Evolutionary conservation across 2,888 invertebrate genomes (phyloP).

Genomic region (Eristalis pertinax): DNA sequence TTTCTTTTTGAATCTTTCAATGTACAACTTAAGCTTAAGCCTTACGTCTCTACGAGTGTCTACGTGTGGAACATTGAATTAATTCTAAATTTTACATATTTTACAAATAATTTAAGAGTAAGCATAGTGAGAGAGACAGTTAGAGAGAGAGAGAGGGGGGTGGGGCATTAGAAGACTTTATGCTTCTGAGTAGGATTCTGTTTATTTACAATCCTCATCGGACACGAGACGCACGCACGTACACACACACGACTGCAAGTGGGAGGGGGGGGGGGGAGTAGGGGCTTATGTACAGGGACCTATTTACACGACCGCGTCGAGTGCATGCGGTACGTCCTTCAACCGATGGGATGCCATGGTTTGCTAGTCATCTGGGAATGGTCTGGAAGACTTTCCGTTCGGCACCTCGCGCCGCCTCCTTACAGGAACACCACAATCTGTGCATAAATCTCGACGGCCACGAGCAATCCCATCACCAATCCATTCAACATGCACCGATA

Average conservation of each 20-base stretch:
- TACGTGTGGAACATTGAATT: constrained; percentile 21
- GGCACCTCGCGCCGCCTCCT: constrained; percentile 13
- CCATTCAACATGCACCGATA: constrained; percentile 79
- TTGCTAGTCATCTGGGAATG: background rate
- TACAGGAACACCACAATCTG: constrained; percentile 80
- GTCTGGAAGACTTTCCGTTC: constrained; percentile 48
- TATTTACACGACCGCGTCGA: constrained; percentile 28
- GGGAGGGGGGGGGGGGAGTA: too few relatives aligned
- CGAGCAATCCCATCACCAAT: constrained; percentile 79
- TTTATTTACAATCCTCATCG: background rate
- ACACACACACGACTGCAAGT: background rate
- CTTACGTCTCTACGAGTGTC: constrained; percentile 6
- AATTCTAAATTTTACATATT: constrained; percentile 30
- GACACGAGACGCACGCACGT: background rate
- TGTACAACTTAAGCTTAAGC: constrained; percentile 66
- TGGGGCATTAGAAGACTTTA: background rate
- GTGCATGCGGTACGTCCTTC: background rate
- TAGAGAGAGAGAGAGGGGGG: background rate
- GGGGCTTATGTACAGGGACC: constrained; percentile 5
- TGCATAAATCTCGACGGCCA: constrained; percentile 80
- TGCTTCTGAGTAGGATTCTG: background rate
- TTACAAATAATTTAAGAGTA: constrained; percentile 44
- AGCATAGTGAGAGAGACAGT: background rate
- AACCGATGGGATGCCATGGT: background rate
- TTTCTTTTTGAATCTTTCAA: constrained; percentile 23